A percentile compares a stretch with the other conserved stretches of the same genome.
phyloP scores from a whole-genome alignment of 2,797 vertebrate genomes.

The Molossus alvarezi region DNA sequence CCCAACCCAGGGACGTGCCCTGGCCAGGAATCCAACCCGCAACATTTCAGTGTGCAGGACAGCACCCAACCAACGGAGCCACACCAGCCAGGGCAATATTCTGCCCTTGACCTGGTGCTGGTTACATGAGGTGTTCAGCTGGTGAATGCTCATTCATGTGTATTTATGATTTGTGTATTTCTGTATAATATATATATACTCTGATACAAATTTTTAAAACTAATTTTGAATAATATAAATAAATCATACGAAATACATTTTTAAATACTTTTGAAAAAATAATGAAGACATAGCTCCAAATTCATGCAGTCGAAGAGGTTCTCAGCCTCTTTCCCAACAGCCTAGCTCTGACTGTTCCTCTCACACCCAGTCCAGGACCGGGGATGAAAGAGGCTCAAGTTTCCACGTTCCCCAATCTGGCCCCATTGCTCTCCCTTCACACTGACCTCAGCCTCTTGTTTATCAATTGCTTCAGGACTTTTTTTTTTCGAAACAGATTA shows the following conservation, averaged over 20 bases:
- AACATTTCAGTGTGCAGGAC: no score
- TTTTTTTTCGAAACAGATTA: conserved; percentile 79
- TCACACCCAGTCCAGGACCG: conserved; percentile 28
- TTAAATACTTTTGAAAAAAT: conserved; percentile 46
- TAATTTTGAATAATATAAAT: not conserved
- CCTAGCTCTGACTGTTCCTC: not conserved
- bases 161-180: not conserved
- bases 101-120: not conserved
- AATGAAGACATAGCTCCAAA: not conserved
- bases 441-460: conserved; percentile 82
- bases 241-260: not conserved
- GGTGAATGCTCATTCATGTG: not conserved
- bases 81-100: no score
- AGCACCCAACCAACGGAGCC: no score
- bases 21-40: no score
- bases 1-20: no score
- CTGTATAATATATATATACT: not conserved
- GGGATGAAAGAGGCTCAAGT: conserved; percentile 49
- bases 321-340: conserved; percentile 8
- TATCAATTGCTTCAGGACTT: conserved; percentile 72
- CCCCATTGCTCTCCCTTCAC: conserved; percentile 83
- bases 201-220: not conserved
- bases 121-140: not conserved
- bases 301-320: not conserved
- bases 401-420: conserved; percentile 78